Percentiles rank a stretch among this genome's conserved stretches.
Evolutionary conservation across 2,888 invertebrate species (phyloP).

Genomic region (Metacarcinus magister): DNA sequence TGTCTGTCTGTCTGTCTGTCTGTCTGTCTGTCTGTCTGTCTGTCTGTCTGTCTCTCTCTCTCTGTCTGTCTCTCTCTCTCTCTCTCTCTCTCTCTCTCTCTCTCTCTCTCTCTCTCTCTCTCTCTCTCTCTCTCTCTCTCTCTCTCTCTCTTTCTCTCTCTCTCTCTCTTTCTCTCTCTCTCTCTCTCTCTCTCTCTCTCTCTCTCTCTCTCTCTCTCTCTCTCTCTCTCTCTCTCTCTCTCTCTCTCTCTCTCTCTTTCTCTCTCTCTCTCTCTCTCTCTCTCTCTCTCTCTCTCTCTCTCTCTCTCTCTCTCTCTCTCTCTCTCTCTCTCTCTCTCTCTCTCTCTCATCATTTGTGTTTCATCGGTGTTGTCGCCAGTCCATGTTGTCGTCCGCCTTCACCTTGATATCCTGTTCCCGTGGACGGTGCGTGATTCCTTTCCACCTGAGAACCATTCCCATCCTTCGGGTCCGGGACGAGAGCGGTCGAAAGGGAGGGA

Average conservation of each 20-base stretch:
- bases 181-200: too few relatives aligned
- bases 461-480: background rate
- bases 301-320: background rate
- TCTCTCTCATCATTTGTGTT: background rate
- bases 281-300: background rate
- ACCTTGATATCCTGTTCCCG: background rate
- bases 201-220: too few relatives aligned
- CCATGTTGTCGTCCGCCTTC: background rate
- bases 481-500: background rate
- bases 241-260: background rate
- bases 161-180: background rate
- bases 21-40: too few relatives aligned
- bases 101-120: too few relatives aligned
- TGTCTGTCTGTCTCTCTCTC: too few relatives aligned
- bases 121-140: too few relatives aligned
- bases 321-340: background rate
- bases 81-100: background rate
- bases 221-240: background rate
- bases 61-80: background rate
- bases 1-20: background rate
- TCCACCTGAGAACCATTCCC: background rate
- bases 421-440: background rate
- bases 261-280: constrained; percentile 32
- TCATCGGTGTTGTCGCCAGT: background rate
- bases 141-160: background rate